Evolutionary conservation across 92 coral and sea anemone species (phyloP).

Genomic region (Epizoanthus ramosus): DNA sequence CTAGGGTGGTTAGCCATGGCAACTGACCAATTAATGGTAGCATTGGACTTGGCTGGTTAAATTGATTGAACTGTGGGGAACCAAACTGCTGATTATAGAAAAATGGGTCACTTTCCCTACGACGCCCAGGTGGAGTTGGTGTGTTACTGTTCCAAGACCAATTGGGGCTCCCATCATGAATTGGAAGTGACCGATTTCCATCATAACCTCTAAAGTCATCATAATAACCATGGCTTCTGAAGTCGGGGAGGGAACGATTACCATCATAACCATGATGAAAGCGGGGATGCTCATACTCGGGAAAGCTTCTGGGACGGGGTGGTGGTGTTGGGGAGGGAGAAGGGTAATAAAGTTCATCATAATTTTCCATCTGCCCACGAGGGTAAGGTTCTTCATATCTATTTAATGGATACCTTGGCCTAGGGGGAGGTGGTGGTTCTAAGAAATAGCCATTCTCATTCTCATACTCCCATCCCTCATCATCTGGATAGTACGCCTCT

Average conservation of each 20-base stretch:
- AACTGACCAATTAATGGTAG: background rate
- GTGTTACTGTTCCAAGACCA: slow-evolving; percentile 19
- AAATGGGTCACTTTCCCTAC: slow-evolving; percentile 18
- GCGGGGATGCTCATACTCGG: background rate
- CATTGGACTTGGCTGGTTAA: background rate
- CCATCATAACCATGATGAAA: slow-evolving; percentile 13
- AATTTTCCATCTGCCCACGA: slow-evolving; percentile 28
- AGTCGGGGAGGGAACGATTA: slow-evolving; percentile 29
- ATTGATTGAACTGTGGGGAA: background rate
- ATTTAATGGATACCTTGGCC: slow-evolving; percentile 13
- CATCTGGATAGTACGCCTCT: slow-evolving; percentile 31
- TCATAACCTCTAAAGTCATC: slow-evolving; percentile 16
- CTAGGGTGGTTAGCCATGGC: background rate
- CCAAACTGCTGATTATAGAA: slow-evolving; percentile 7
- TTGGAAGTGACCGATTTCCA: slow-evolving; percentile 27
- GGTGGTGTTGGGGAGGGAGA: slow-evolving; percentile 8
- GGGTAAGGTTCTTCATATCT: slow-evolving; percentile 36
- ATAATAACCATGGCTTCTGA: slow-evolving; percentile 15
- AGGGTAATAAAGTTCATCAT: slow-evolving; percentile 20
- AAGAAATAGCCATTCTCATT: slow-evolving; percentile 33
- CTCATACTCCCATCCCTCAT: slow-evolving; percentile 25
- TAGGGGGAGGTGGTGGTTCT: slow-evolving; percentile 12
- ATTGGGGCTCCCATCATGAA: slow-evolving; percentile 9
- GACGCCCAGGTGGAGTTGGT: slow-evolving; percentile 7
- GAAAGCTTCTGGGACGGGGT: slow-evolving; percentile 29